phyloP scores from a whole-genome alignment of 2,888 invertebrate genomes.

The Bibio marci region DNA sequence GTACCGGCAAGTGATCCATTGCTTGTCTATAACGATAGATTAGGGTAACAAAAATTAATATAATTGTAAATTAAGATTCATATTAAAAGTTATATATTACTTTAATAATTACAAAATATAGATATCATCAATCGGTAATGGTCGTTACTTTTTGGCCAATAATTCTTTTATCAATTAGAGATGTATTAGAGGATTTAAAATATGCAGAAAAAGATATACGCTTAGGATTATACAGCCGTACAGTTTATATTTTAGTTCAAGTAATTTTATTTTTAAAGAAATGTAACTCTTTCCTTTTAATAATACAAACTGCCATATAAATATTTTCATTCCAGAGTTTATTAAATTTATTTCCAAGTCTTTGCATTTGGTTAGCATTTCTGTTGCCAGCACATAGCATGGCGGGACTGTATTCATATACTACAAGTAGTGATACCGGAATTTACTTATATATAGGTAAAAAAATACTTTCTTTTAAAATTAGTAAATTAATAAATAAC shows the following conservation, averaged over 20 bases:
- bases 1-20: slow-evolving; percentile 60
- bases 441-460: slow-evolving; percentile 57
- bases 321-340: slow-evolving; percentile 40
- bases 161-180: slow-evolving; percentile 36
- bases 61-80: background rate
- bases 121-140: slow-evolving; percentile 66
- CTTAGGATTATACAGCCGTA: slow-evolving; percentile 62
- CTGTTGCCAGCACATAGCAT: slow-evolving; percentile 77
- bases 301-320: no score
- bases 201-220: slow-evolving; percentile 66
- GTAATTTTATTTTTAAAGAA: no score
- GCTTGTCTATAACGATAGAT: slow-evolving; percentile 53
- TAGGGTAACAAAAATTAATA: slow-evolving; percentile 36
- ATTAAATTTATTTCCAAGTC: slow-evolving; percentile 59
- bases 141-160: slow-evolving; percentile 65
- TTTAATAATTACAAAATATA: background rate
- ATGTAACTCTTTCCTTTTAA: no score
- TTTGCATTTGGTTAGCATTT: slow-evolving; percentile 68
- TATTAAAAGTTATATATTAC: background rate
- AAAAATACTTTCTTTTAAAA: slow-evolving; percentile 12
- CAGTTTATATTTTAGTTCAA: slow-evolving; percentile 63
- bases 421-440: slow-evolving; percentile 44
- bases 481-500: background rate
- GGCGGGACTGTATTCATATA: slow-evolving; percentile 64
- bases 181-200: slow-evolving; percentile 31